Evolutionary conservation across 2,797 vertebrate species (phyloP).

Genomic region (Champsocephalus esox): DNA sequence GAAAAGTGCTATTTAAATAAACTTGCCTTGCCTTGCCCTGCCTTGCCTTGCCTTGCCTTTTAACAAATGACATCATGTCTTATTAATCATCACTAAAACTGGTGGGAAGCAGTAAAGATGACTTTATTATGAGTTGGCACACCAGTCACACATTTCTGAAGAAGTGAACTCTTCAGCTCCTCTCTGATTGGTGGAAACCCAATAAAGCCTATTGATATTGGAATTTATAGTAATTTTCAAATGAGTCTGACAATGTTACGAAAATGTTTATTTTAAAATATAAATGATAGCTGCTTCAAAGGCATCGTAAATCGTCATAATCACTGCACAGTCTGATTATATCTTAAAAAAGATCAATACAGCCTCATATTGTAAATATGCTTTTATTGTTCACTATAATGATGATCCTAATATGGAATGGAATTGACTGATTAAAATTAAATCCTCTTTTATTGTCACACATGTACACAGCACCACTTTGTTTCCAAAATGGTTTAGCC

Average conservation of each 20-base stretch:
- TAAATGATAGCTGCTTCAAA: not conserved
- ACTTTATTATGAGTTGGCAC: not conserved
- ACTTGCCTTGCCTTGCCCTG: too few species aligned
- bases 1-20: too few species aligned
- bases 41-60: not conserved
- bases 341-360: conserved; percentile 1
- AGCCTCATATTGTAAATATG: conserved; percentile 1
- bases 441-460: too few species aligned
- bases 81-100: not conserved
- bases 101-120: not conserved
- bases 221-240: too few species aligned
- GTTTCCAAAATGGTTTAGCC: too few species aligned
- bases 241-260: too few species aligned
- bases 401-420: not conserved
- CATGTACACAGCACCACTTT: too few species aligned
- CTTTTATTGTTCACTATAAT: conserved; percentile 7
- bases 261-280: not conserved
- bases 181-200: too few species aligned
- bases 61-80: not conserved
- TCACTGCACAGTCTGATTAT: not conserved
- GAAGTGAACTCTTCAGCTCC: not conserved
- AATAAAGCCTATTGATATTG: too few species aligned
- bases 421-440: too few species aligned
- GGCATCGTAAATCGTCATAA: not conserved
- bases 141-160: not conserved